Evolutionary conservation across 2,797 vertebrate genomes (phyloP).

Genomic region (Cuniculus paca): DNA sequence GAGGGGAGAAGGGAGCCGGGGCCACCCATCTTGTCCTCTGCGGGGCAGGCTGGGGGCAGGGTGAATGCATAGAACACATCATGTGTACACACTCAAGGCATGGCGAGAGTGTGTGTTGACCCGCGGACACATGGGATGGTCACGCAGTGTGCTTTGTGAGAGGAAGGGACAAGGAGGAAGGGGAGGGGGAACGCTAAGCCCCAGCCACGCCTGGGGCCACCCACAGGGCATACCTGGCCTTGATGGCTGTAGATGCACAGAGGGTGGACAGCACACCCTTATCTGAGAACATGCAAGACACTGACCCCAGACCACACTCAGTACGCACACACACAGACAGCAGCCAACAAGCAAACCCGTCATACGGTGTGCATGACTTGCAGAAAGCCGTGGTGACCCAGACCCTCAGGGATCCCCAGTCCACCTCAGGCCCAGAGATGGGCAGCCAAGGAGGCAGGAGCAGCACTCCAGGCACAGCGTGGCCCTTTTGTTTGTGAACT

Average conservation of each 20-base stretch:
- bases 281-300: conserved; percentile 73
- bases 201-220: conserved; percentile 49
- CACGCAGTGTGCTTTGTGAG: conserved; percentile 79
- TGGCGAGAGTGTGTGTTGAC: conserved; percentile 57
- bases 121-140: conserved; percentile 74
- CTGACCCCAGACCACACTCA: conserved; percentile 59
- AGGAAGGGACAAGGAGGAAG: neutral
- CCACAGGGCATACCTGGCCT: conserved; percentile 7
- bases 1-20: conserved; percentile 35
- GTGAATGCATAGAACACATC: conserved; percentile 82
- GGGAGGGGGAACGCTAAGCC: neutral
- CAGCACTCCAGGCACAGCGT: neutral
- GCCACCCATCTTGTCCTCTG: conserved; percentile 75
- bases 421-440: neutral
- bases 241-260: neutral
- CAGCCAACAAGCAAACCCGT: conserved; percentile 33
- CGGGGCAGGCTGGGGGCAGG: conserved; percentile 66
- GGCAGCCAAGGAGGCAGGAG: neutral
- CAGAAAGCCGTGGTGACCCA: neutral
- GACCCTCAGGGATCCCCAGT: neutral
- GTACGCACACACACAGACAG: neutral
- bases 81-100: conserved; percentile 62
- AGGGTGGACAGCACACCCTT: conserved; percentile 39
- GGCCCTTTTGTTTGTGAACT: neutral
- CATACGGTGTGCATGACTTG: neutral